Evolutionary conservation across 2,888 invertebrate genomes (phyloP), one percentile per base, ranked within the genome.

Genomic region (Acheta domesticus): DNA sequence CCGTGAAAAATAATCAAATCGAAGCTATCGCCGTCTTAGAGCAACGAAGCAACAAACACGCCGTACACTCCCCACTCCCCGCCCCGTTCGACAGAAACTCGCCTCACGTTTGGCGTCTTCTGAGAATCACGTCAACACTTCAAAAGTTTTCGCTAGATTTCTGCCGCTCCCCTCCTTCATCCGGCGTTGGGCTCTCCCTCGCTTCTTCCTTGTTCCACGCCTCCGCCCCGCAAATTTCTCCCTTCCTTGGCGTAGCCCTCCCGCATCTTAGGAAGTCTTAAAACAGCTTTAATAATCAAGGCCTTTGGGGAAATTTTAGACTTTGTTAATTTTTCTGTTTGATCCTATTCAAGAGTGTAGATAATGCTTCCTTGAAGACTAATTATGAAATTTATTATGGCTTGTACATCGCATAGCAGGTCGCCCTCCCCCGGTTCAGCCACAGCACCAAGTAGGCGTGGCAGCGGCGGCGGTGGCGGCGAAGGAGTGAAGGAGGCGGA

Each of bases 271-370:
- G 50, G 21, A 75, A 76, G 77, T 80, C 80, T 78, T 80, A 80
- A 80, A 80, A 80, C 79, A 80, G 79, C 76, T 79, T 82, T 81
- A 81, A 80, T 80, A 80, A 82, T 80, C 78, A 79, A 82, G 62
- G 81, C 81, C 82, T 81, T 82, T 80, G 79, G 81, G 82, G 82
- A 81, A 82, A 82, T 81, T 82, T 81, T 81, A 79, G 80, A 82
- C 82, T 81, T 80, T 80, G 82, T 81, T 82, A 82, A 82, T 82
- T 82, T 82, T 82, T 82, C 82, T 82, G 82, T 82, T 82, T 82
- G 82, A 82, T 82, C 81, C 82, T 80, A 82, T 82, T 80, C 81
- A 81, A 78, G 77, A 80, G 78, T 77, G 81, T 49, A 77, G 79
- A 81, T 78, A 81, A 80, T 79, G 79, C 79, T 80, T 80, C 82